Evolutionary conservation across 2,113 vertebrate genomes (phyloP).

Genomic region (Tapirus terrestris): DNA sequence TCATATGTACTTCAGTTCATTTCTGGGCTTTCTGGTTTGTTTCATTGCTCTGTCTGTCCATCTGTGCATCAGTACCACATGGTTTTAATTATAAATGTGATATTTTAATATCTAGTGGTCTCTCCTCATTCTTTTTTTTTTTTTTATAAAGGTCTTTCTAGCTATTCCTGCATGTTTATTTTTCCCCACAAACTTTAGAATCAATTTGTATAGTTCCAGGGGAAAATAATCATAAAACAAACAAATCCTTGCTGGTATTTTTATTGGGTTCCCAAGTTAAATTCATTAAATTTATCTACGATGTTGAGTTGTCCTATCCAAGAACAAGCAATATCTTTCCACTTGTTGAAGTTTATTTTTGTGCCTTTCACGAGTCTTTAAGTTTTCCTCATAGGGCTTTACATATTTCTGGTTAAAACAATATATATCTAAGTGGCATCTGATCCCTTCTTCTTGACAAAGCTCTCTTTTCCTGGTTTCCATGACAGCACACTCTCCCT

Average conservation of each 20-base stretch:
- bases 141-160: not conserved
- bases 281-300: not conserved
- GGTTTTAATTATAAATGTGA: not conserved
- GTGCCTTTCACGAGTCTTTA: not conserved
- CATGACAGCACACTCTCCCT: not conserved
- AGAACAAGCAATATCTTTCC: not conserved
- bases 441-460: not conserved
- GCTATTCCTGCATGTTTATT: not conserved
- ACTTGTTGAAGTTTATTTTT: not conserved
- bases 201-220: not conserved
- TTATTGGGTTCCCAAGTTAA: not conserved
- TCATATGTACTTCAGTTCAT: not conserved
- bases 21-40: not conserved
- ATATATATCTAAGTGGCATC: not conserved
- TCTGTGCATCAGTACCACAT: not conserved
- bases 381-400: not conserved
- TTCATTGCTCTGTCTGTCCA: not conserved
- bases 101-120: not conserved
- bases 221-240: not conserved
- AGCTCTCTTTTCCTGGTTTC: not conserved
- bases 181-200: conserved; percentile 2
- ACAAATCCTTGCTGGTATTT: not conserved
- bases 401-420: not conserved
- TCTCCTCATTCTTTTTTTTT: not conserved
- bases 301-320: not conserved